Evolutionary conservation across 2,113 vertebrate genomes (phyloP), one percentile per base, ranked within the genome.

Genomic region (Excalfactoria chinensis): DNA sequence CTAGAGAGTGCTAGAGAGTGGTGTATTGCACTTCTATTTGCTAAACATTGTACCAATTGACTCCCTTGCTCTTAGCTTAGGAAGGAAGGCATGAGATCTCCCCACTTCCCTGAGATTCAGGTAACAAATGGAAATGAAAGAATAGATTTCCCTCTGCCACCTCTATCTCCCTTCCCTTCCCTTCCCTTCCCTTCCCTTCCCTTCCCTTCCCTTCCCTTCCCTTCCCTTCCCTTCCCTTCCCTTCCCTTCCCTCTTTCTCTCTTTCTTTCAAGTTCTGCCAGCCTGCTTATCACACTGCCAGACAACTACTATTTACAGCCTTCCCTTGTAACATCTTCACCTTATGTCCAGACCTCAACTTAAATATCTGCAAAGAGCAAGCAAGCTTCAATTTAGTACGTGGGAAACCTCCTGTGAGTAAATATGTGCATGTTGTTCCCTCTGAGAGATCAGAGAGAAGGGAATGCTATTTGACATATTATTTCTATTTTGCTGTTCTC

Each of bases 401-500:
- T 43, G 40, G 12, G 48, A 41, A 90, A 66, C 32, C 13, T 66
- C 35, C 19, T 70, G 30, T 43, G 25, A 30, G 30, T 66, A 86
- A 55, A 22, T 59, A 60, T 66, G 26, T 56, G 43, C 19, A 14
- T 68, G 8, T 22, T 56, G 13, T 13, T 81, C 32, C 62, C 23
- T 59, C 30, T 0, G 1, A 89, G n/a, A 30, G 12, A 83, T 32
- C 43, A 85, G 51, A 79, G 72, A 49, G 40, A 10, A 40, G 35
- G 40, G 22, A 87, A 77, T 0, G 0, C 70, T 71, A 25, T 6
- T 43, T 64, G 37, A 40, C 59, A 7, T 13, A 51, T 96, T 68
- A 35, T 74, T 91, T 93, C 37, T 76, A 25, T 76, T 93, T 75
- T 32, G 28, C 82, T 62, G 21, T 74, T 91, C 20, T 86, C 77